Evolutionary conservation across 2,797 vertebrate genomes (phyloP), one percentile per base, ranked within the genome.

Genomic region (Heliangelus exortis): DNA sequence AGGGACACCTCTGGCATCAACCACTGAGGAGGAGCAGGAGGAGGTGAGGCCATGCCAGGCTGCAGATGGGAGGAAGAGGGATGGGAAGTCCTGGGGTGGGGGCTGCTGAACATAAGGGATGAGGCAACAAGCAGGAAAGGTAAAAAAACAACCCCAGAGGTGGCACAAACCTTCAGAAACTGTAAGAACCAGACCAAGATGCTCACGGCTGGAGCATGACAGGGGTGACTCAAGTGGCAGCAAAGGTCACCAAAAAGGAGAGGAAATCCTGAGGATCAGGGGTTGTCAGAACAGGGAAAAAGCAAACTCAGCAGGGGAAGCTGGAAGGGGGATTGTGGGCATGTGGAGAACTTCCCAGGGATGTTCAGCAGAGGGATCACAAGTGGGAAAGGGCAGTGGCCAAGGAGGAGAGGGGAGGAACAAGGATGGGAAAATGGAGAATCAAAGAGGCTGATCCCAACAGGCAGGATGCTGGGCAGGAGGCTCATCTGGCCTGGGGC

Each of bases 321-420:
- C 58, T 66, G 51, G 47, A 87, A 29, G 31, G 28, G 28, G 31
- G 50, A 29, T 1, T 63, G 66, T 28, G 36, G 36, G 33, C 61
- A 72, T 2, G 4, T 25, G 59, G 33, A 84, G 34, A 62, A 71
- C 43, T 66, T 34, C 5, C 5, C 22, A 2, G n/a, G 39, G 62
- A 84, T 4, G 3, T 33, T 69, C 16, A 50, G 47, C 55, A 48
- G 47, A 69, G 69, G 23, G 39, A 39, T 23, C 29, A 26, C 7
- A 50, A 31, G 54, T 31, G 29, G 55, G 68, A 26, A 59, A 72
- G 20, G 8, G 22, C 10, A 50, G 50, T 34, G 59, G 79, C 12
- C 66, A 48, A 67, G 39, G 75, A 78, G 31, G 18, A 84, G 23
- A 61, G 22, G 14, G 45, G 34, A 93, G 50, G 59, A 92, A 91